Evolutionary conservation across 2,797 vertebrate genomes (phyloP).

Genomic region (Taenioides sp.): DNA sequence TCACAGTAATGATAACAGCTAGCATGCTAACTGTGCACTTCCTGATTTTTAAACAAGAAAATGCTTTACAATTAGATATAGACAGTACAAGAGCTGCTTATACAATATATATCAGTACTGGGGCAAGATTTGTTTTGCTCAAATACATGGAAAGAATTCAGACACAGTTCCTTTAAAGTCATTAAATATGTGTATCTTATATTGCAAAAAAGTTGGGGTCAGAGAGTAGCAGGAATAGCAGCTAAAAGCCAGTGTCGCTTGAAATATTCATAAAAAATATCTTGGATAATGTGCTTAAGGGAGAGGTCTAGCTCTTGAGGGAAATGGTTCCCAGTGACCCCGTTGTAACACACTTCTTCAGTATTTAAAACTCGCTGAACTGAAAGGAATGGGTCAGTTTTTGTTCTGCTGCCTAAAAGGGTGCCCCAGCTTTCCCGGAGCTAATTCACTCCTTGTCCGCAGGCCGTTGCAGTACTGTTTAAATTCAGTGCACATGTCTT

Average conservation of each 20-base stretch:
- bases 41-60: no score
- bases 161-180: no score
- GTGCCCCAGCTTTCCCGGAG: slow-evolving; percentile 29
- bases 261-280: slow-evolving; percentile 41
- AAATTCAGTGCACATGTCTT: slow-evolving; percentile 19
- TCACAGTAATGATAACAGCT: no score
- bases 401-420: slow-evolving; percentile 42
- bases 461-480: slow-evolving; percentile 25
- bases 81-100: no score
- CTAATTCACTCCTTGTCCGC: slow-evolving; percentile 35
- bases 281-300: slow-evolving; percentile 27
- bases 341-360: slow-evolving; percentile 31
- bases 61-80: no score
- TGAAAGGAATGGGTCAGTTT: slow-evolving; percentile 31
- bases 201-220: slow-evolving; percentile 16
- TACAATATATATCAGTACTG: no score
- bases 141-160: no score
- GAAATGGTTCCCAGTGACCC: slow-evolving; percentile 32
- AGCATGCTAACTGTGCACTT: no score
- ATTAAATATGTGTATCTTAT: slow-evolving; percentile 10
- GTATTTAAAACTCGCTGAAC: slow-evolving; percentile 34
- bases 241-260: slow-evolving; percentile 27
- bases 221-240: background rate
- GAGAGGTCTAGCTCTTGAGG: slow-evolving; percentile 5
- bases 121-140: no score